Evolutionary conservation across 1,140 invertebrate genomes (phyloP).

Genomic region (Vollenhovia emeryi): DNA sequence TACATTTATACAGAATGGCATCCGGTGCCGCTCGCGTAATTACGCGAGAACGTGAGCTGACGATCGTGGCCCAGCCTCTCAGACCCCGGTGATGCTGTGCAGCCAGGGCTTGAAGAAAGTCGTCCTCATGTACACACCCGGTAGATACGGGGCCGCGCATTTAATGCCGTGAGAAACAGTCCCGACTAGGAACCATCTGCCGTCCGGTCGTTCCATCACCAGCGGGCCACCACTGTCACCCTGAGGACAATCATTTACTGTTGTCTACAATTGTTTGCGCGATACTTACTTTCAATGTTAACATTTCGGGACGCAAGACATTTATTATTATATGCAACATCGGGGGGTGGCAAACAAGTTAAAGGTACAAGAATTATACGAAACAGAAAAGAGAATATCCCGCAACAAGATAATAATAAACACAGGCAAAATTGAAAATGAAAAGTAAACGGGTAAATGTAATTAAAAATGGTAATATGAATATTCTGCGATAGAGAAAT

Average conservation of each 20-base stretch:
- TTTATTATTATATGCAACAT: not conserved
- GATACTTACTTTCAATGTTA: not conserved
- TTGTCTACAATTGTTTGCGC: not conserved
- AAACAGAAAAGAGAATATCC: not conserved
- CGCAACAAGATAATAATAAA: not conserved
- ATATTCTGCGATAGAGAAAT: not conserved
- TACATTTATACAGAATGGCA: slow-evolving; percentile 85
- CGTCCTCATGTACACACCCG: slow-evolving; percentile 97
- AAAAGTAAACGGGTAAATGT: not conserved
- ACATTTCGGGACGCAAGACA: not conserved
- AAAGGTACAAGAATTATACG: not conserved
- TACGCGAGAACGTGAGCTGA: slow-evolving; percentile 61
- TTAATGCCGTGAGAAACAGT: slow-evolving; percentile 98
- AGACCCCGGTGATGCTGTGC: slow-evolving; percentile 92
- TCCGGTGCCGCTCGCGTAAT: slow-evolving; percentile 63
- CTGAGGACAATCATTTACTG: slow-evolving; percentile 84
- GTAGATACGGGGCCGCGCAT: slow-evolving; percentile 95
- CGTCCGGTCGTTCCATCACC: slow-evolving; percentile 93
- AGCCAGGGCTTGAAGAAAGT: slow-evolving; percentile 97
- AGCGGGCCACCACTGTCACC: slow-evolving; percentile 97
- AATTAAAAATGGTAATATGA: not conserved
- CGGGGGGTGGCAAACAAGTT: not conserved
- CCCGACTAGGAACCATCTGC: slow-evolving; percentile 95
- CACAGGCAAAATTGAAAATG: not conserved
- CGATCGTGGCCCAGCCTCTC: slow-evolving; percentile 65